Evolutionary conservation across 1,140 invertebrate genomes (phyloP).

Genomic region (Lepidostoma basale): DNA sequence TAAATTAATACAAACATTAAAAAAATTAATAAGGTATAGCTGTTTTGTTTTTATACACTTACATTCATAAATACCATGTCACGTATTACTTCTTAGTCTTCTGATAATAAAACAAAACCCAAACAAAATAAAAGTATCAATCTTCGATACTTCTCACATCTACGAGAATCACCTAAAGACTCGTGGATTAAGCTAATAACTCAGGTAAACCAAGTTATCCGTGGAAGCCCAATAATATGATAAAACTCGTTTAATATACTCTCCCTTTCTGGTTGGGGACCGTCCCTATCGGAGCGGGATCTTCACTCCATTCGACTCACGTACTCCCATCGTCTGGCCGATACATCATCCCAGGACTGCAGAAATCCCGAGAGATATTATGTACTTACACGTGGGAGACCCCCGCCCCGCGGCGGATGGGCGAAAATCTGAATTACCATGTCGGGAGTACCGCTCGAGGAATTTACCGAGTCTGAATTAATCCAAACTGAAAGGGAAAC

Average conservation of each 20-base stretch:
- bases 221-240: not conserved
- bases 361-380: not conserved
- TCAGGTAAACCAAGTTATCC: constrained; percentile 15
- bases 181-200: constrained; percentile 16
- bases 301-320: constrained; percentile 30
- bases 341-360: constrained; percentile 36
- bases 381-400: too few relatives aligned
- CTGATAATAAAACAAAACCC: too few relatives aligned
- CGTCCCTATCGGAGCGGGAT: constrained; percentile 5
- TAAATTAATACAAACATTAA: too few relatives aligned
- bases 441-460: not conserved
- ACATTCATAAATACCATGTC: too few relatives aligned
- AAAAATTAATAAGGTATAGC: too few relatives aligned
- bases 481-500: too few relatives aligned
- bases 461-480: not conserved
- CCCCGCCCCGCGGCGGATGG: not conserved
- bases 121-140: too few relatives aligned
- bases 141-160: not conserved
- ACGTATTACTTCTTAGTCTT: too few relatives aligned
- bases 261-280: not conserved
- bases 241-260: constrained; percentile 31
- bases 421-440: not conserved
- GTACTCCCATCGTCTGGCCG: constrained; percentile 32
- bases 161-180: not conserved
- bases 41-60: too few relatives aligned